Percentiles rank a stretch among this genome's conserved stretches.
Conservation (phyloP, 2,888 invertebrate genomes). For the Harpagoxenus sublaevis region DNA sequence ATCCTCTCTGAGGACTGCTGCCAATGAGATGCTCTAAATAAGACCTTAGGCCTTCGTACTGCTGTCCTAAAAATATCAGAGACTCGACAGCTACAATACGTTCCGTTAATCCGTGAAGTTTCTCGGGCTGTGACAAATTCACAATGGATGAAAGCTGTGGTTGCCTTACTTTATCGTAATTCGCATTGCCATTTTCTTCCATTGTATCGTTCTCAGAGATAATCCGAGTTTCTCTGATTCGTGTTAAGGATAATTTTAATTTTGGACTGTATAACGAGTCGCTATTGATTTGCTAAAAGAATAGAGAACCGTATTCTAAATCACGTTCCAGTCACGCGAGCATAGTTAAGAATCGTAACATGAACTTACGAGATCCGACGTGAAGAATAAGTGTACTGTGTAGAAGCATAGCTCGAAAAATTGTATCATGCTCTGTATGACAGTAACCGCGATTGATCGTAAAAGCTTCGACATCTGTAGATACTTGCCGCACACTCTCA, state of each 20-base stretch:
- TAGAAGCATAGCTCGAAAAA: conserved; percentile 97
- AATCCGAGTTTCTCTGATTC: conserved; percentile 92
- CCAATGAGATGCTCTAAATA: conserved; percentile 95
- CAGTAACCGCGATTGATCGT: conserved; percentile 96
- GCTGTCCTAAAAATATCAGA: conserved; percentile 94
- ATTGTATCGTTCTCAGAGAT: conserved; percentile 82
- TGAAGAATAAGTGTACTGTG: conserved; percentile 95
- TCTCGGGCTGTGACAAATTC: conserved; percentile 90
- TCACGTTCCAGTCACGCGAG: not conserved
- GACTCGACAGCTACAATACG: conserved; percentile 97
- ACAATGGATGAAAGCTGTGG: conserved; percentile 90
- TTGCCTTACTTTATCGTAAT: conserved; percentile 86
- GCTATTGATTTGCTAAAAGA: conserved; percentile 86
- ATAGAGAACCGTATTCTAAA: conserved; percentile 10
- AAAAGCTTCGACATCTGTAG: conserved; percentile 96
- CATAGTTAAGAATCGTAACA: conserved; percentile 57
- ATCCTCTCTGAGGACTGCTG: conserved; percentile 88
- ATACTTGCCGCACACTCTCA: conserved; percentile 96
- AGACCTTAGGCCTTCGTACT: conserved; percentile 94
- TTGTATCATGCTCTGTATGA: conserved; percentile 96
- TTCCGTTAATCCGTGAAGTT: conserved; percentile 93
- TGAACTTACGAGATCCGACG: conserved; percentile 90
- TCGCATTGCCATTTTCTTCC: conserved; percentile 81
- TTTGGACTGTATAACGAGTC: conserved; percentile 89
- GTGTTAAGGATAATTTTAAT: conserved; percentile 91